Evolutionary conservation across 2,113 vertebrate species (phyloP).

Genomic region (Oxyruncus cristatus): DNA sequence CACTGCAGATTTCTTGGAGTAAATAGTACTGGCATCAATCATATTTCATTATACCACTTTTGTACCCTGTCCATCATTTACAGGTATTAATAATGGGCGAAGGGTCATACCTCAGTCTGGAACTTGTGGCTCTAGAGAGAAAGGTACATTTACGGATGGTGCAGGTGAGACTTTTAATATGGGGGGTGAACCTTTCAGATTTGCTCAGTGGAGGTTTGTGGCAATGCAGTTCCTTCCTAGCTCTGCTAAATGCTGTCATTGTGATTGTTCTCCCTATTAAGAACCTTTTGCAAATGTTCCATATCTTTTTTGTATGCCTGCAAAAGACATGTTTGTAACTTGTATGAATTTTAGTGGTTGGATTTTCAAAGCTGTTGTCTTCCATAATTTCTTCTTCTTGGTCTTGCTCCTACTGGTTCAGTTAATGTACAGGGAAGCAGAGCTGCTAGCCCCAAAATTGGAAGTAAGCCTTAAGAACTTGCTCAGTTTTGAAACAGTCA

Average conservation of each 20-base stretch:
- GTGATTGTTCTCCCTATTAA: not conserved
- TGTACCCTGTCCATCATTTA: not conserved
- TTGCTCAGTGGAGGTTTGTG: not conserved
- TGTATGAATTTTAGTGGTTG: not conserved
- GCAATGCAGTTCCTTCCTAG: not conserved
- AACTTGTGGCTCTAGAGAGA: not conserved
- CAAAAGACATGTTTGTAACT: not conserved
- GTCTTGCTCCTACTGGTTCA: not conserved
- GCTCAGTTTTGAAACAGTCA: not conserved
- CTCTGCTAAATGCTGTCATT: not conserved
- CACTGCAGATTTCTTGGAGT: not conserved
- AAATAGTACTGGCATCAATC: not conserved
- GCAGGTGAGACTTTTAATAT: constrained; percentile 32
- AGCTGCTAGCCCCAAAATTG: not conserved
- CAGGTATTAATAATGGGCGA: constrained; percentile 28
- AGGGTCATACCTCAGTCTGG: not conserved
- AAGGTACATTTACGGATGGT: not conserved
- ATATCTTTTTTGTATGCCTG: not conserved
- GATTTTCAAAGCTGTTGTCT: not conserved
- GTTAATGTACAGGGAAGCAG: not conserved
- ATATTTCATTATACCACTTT: not conserved
- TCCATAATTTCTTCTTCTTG: not conserved
- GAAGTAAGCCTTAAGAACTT: not conserved
- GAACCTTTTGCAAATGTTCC: not conserved
- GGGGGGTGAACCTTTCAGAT: accelerated